A percentile compares a stretch with the other conserved stretches of the same genome.
These are phyloP conservation scores for Potamarius usumacintae DNA, from an alignment of 2,113 vertebrate species.

Conservation along the genomic window DNA sequence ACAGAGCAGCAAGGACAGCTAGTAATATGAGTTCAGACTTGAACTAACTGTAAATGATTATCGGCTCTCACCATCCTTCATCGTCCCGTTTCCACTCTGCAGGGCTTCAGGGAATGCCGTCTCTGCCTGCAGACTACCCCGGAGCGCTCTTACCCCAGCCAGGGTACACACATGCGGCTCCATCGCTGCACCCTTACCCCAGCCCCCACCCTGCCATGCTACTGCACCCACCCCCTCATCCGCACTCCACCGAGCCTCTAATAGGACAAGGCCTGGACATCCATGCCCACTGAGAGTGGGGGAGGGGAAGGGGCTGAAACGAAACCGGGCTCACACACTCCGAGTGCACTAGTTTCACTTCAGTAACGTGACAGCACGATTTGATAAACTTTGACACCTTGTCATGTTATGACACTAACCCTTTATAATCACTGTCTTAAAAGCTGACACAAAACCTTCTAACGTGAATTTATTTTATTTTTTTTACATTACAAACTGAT, in stretches of 20 bases:
- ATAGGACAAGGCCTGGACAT: conserved; percentile 77
- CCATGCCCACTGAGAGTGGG: conserved; percentile 71
- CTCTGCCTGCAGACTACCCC: conserved; percentile 72
- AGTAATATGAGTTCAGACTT: neutral
- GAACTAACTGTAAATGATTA: neutral
- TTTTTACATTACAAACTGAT: neutral
- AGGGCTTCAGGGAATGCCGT: conserved; percentile 79
- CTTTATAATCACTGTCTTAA: conserved; percentile 46
- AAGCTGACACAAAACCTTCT: conserved; percentile 20
- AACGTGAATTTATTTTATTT: neutral
- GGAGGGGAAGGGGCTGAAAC: neutral
- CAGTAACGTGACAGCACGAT: neutral
- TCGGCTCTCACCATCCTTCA: neutral
- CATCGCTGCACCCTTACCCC: conserved; percentile 73
- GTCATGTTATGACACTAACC: conserved; percentile 32
- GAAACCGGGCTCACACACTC: conserved; percentile 4
- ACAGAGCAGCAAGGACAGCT: neutral
- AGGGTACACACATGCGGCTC: conserved; percentile 70
- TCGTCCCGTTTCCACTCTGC: neutral
- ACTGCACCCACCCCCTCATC: conserved; percentile 73
- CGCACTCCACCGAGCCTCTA: conserved; percentile 74
- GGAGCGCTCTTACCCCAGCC: conserved; percentile 72
- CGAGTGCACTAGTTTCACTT: conserved; percentile 16
- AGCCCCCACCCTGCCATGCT: conserved; percentile 74
- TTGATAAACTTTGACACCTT: neutral